phyloP scores from a whole-genome alignment of 2,113 vertebrate species.

The Donacobius atricapilla region DNA sequence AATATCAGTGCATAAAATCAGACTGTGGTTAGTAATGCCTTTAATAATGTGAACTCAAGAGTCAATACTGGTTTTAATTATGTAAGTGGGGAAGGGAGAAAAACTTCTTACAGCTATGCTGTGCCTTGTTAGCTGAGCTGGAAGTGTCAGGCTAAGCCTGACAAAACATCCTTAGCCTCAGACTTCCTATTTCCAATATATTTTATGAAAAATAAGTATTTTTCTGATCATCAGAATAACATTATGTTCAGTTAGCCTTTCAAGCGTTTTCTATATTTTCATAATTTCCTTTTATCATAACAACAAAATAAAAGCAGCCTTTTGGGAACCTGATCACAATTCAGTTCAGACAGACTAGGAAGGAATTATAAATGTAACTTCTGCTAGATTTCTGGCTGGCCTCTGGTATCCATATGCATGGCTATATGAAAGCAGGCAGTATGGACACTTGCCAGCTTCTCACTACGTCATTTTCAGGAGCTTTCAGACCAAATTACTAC shows the following conservation, averaged over 20 bases:
- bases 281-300: neutral
- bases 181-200: neutral
- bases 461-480: neutral
- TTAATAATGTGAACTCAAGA: conserved; percentile 21
- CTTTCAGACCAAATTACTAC: conserved; percentile 10
- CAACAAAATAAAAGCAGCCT: neutral
- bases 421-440: neutral
- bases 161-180: neutral
- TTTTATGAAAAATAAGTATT: neutral
- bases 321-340: neutral
- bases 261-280: neutral
- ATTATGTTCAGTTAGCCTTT: neutral
- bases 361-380: neutral
- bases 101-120: neutral
- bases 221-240: neutral
- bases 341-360: neutral
- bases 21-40: conserved; percentile 66
- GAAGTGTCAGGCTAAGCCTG: neutral
- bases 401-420: neutral
- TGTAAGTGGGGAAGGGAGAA: neutral
- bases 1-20: conserved; percentile 31
- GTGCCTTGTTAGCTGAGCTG: neutral
- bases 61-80: neutral
- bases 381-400: neutral
- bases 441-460: neutral